phyloP scores from a whole-genome alignment of 2,797 vertebrate species.

The Huso huso region DNA sequence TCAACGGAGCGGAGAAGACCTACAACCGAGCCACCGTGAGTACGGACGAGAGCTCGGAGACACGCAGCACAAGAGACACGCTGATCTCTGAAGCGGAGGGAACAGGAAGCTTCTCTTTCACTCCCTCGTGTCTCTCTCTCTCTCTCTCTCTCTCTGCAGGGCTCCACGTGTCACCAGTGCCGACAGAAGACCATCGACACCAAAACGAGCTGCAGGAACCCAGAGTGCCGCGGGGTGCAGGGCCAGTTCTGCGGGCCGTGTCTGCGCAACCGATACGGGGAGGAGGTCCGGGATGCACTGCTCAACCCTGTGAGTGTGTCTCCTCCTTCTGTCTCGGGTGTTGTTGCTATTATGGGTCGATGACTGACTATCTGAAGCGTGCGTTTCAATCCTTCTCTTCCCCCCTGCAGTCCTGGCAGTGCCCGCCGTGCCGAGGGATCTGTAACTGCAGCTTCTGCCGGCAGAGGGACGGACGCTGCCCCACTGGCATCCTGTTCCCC shows the following conservation, averaged over 20 bases:
- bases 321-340: background rate
- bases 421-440: constrained; percentile 63
- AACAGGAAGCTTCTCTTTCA: background rate
- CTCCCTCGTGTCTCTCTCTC: background rate
- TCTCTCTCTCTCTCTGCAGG: constrained; percentile 37
- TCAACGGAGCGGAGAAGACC: constrained; percentile 57
- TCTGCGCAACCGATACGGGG: constrained; percentile 64
- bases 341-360: background rate
- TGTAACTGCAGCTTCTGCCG: constrained; percentile 73
- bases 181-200: constrained; percentile 66
- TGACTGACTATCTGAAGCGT: background rate
- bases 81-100: background rate
- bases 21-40: constrained; percentile 55
- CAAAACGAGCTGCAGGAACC: constrained; percentile 60
- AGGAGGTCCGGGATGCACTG: constrained; percentile 57
- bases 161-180: constrained; percentile 68
- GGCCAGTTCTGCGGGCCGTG: constrained; percentile 73
- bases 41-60: constrained; percentile 3
- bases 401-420: constrained; percentile 52
- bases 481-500: constrained; percentile 63
- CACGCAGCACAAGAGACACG: background rate
- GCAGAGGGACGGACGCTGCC: constrained; percentile 56
- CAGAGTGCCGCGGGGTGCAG: constrained; percentile 53
- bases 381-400: background rate
- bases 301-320: constrained; percentile 52